Base-by-base conservation (phyloP, 2,113 vertebrate species). In the Nyctibius bracteatus region DNA sequence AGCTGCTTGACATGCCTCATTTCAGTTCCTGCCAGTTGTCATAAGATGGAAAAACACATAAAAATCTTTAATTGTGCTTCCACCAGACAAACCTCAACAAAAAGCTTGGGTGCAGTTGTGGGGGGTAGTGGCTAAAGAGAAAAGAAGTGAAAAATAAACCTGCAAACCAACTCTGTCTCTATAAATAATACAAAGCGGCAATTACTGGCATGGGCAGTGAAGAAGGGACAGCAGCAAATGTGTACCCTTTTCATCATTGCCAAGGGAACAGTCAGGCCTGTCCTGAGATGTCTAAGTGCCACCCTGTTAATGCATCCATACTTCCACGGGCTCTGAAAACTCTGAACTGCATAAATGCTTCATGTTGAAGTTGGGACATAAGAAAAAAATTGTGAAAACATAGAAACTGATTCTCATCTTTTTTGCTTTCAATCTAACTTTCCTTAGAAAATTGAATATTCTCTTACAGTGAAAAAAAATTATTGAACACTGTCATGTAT, bases 61-160 rank as follows among this genome's bases (percentile, higher is more conserved):
- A 85, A 86, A 90, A 78, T 44, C 88, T 94, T 86, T 88, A 70
- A 77, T 91, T 61, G 20, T 70, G 35, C 68, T 90, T 95, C 81
- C 90, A 96, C 57, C 44, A 94, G 70, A 82, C 73, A 95, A 97
- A 96, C 92, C 86, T 91, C 94, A 93, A 80, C 59, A 88, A 81
- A 92, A 72, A 43, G 3, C 43, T 14, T 84, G 70, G 23, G 37
- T 73, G 27, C 33, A 94, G 80, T 68, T 7, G 12, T 62, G 83
- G 72, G 87, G 65, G 52, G 78, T 75, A 78, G 46, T 2, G 7
- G 75, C 35, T 67, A 31, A 94, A 94, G 61, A 88, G n/a, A 59
- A 96, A 77, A 90, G 37, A 68, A 92, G 49, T 10, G 49, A 67
- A 91, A 72, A 74, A 14, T 24, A 88, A 86, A 91, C 67, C 33